Evolutionary conservation across 2,797 vertebrate species (phyloP).

Genomic region (Botia almorhae): DNA sequence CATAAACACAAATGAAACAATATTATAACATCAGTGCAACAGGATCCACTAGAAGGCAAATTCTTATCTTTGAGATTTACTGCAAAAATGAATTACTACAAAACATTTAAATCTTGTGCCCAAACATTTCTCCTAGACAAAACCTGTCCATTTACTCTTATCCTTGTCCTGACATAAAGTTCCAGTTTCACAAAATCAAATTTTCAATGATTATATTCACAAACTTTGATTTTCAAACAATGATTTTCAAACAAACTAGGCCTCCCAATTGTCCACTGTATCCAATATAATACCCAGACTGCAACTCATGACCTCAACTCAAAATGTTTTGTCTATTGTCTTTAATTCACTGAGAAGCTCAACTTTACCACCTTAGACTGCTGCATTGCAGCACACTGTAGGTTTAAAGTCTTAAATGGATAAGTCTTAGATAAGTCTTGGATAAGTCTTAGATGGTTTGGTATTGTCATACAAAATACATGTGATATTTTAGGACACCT

Average conservation of each 20-base stretch:
- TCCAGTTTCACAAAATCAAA: background rate
- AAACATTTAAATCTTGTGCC: background rate
- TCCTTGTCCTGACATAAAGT: background rate
- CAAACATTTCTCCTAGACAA: background rate
- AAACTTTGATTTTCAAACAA: too few relatives aligned
- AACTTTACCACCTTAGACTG: background rate
- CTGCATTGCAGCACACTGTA: too few relatives aligned
- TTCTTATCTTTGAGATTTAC: background rate
- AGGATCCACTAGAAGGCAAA: background rate
- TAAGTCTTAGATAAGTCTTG: too few relatives aligned
- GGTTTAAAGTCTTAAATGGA: too few relatives aligned
- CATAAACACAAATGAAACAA: background rate
- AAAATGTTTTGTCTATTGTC: background rate
- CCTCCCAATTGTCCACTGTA: background rate
- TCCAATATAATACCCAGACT: background rate
- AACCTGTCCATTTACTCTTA: background rate
- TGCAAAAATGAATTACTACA: background rate
- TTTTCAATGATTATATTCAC: too few relatives aligned
- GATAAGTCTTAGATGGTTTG: background rate
- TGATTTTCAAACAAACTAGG: fast-evolving
- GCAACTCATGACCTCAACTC: too few relatives aligned
- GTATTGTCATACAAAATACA: background rate
- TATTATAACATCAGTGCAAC: background rate
- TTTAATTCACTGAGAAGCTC: background rate
- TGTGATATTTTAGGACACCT: too few relatives aligned